Evolutionary conservation across 2,113 vertebrate species (phyloP), one percentile per base, ranked within the genome.

Genomic region (Dermatemys mawii): DNA sequence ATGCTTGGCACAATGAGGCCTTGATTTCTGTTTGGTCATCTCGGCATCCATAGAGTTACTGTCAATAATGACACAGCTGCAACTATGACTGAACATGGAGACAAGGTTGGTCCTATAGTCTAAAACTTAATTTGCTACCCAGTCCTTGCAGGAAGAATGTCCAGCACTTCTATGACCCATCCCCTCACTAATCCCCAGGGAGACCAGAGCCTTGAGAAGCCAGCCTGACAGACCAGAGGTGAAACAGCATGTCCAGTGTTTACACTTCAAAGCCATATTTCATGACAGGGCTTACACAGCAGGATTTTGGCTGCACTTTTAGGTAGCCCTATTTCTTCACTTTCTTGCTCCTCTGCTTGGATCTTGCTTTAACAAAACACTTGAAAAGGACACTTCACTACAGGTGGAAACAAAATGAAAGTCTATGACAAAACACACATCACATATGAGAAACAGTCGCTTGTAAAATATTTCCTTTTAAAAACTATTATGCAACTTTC

Each of bases 261-360:
- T 97, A 96, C 93, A 87, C 57, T 89, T 93, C 90, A 96, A 95
- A 96, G 89, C 86, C 73, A 88, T 81, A 38, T 82, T 95, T 96
- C 17, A 4, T 82, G 91, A 97, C 95, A 97, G 83, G 35, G 3
- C 81, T 92, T 90, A 95, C 7, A 78, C 55, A 93, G 57, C 94
- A 95, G 26, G 32, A 8, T 57, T 97, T 78, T 73, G 57, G 46
- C 78, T 92, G 70, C 22, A 46, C 49, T 92, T 90, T 63, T 26
- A 90, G 54, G 27, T 79, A 29, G 32, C 88, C 32, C 50, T 95
- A 91, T 84, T 83, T 83, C 35, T 51, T 88, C 38, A n/a, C 75
- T 95, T 46, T 87, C 92, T 86, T 86, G 90, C 76, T 90, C 87
- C 84, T 70, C 73, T 78, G 60, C 81, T 84, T 17, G 12, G 91